phyloP scores from a whole-genome alignment of 2,113 vertebrate genomes.

The Silurus asotus region DNA sequence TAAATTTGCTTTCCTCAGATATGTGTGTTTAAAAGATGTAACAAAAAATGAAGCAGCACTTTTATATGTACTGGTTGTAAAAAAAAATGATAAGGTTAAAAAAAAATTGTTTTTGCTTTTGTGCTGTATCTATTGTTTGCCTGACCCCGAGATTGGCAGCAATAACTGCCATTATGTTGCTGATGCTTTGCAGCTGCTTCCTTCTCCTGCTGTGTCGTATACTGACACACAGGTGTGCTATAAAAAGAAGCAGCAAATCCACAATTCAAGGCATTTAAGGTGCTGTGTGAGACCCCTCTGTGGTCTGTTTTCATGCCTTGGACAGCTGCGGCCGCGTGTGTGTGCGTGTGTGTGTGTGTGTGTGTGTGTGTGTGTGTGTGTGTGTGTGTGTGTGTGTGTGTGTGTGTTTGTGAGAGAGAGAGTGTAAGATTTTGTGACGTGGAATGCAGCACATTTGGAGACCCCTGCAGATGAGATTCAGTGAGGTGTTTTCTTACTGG shows the following conservation, averaged over 20 bases:
- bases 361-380: background rate
- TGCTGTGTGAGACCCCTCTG: background rate
- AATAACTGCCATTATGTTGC: conserved; percentile 2
- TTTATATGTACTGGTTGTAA: background rate
- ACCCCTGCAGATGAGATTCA: conserved; percentile 18
- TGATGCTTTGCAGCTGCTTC: conserved; percentile 12
- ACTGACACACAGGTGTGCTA: background rate
- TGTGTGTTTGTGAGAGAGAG: background rate
- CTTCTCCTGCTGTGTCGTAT: background rate
- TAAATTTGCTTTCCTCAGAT: background rate
- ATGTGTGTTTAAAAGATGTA: background rate
- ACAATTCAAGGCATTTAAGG: background rate
- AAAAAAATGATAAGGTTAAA: background rate
- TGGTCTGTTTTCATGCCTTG: background rate
- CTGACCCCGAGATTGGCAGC: background rate
- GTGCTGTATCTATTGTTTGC: background rate
- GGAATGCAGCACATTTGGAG: conserved; percentile 22
- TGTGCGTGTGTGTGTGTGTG: conserved; percentile 8
- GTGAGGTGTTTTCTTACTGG: conserved; percentile 29
- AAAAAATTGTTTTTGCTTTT: background rate
- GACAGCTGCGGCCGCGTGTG: background rate
- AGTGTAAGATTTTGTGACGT: background rate
- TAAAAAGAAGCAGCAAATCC: background rate
- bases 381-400: background rate
- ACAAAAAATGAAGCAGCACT: background rate